phyloP scores from a whole-genome alignment of 2,113 vertebrate genomes.

The Sclerurus mexicanus region DNA sequence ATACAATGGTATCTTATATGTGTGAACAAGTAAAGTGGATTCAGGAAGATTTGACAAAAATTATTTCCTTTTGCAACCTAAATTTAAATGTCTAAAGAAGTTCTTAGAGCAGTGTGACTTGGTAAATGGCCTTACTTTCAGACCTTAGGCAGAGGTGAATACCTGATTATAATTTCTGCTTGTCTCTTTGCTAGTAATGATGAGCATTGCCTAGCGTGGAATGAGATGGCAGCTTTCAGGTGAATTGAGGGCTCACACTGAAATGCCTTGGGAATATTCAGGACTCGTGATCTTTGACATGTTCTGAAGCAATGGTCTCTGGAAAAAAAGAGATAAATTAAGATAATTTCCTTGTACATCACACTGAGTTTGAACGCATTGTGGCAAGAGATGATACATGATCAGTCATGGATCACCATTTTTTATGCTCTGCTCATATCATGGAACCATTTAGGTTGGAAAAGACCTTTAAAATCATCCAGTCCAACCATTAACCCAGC shows the following conservation, averaged over 20 bases:
- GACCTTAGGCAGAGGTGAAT: not conserved
- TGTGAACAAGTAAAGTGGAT: not conserved
- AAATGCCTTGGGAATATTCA: not conserved
- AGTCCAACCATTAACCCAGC: not conserved
- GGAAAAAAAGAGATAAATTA: not conserved
- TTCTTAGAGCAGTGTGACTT: not conserved
- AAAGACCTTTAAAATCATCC: not conserved
- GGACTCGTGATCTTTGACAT: not conserved
- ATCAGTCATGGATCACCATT: not conserved
- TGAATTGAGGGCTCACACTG: not conserved
- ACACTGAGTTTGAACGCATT: not conserved
- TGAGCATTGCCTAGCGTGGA: not conserved
- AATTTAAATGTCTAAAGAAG: not conserved
- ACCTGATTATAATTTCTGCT: not conserved
- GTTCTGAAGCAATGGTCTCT: not conserved
- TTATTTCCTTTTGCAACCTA: not conserved
- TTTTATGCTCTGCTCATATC: not conserved
- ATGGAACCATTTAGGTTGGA: not conserved
- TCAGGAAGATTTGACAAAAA: not conserved
- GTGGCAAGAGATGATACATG: not conserved
- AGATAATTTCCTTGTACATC: not conserved
- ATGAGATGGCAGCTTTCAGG: not conserved
- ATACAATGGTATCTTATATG: not conserved
- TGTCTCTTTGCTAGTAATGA: not conserved
- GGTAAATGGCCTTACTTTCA: not conserved